Conservation (phyloP, 2,888 invertebrate species). For the Gonocerus acuteangulatus region DNA sequence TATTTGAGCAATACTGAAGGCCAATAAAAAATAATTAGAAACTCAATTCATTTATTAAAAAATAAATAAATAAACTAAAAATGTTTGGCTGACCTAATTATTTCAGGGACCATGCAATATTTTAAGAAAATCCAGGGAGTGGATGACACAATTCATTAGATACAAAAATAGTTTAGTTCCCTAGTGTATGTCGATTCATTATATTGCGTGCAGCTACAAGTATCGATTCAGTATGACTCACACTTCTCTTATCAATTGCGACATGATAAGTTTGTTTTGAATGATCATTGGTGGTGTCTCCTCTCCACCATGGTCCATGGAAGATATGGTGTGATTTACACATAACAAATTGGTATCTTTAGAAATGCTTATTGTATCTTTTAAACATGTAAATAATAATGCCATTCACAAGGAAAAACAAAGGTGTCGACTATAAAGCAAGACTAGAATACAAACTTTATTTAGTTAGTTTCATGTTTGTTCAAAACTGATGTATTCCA, state of each 20-base stretch:
- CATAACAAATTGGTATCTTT: neutral
- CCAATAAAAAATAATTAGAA: too few relatives aligned
- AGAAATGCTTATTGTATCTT: neutral
- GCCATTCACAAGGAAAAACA: constrained; percentile 37
- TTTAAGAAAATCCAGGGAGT: too few relatives aligned
- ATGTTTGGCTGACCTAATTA: too few relatives aligned
- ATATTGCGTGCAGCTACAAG: too few relatives aligned
- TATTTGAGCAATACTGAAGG: too few relatives aligned
- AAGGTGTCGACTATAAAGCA: constrained; percentile 50
- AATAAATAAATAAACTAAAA: too few relatives aligned
- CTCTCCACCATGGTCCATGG: neutral
- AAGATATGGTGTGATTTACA: neutral
- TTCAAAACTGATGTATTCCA: constrained; percentile 1
- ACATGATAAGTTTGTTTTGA: neutral
- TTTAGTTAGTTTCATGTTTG: constrained; percentile 47
- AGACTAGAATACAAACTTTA: constrained; percentile 55
- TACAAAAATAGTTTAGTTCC: too few relatives aligned
- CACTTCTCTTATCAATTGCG: neutral
- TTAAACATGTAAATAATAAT: constrained; percentile 20
- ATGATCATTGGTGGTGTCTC: neutral
- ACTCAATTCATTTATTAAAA: too few relatives aligned
- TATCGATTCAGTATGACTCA: too few relatives aligned
- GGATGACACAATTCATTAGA: too few relatives aligned
- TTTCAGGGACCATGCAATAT: too few relatives aligned
- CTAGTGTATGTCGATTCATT: too few relatives aligned